Conservation (phyloP, 2,888 invertebrate species). For the Physocephala rufipes region DNA sequence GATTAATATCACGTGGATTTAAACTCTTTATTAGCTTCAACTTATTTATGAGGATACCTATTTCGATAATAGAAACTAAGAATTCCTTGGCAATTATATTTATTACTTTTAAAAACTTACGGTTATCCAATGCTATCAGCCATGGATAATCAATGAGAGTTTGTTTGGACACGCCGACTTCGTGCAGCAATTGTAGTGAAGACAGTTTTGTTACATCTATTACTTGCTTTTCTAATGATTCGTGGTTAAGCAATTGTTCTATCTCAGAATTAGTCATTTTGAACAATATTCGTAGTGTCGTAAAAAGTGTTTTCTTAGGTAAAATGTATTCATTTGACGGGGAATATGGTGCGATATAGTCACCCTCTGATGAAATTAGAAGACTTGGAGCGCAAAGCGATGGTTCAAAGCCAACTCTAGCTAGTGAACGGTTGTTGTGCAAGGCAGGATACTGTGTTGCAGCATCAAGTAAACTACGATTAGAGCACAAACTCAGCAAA, state of each 20-base stretch:
- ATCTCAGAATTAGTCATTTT: slow-evolving; percentile 49
- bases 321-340: slow-evolving; percentile 48
- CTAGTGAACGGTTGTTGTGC: not conserved
- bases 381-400: slow-evolving; percentile 2
- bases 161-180: slow-evolving; percentile 53
- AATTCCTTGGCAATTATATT: slow-evolving; percentile 2
- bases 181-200: slow-evolving; percentile 49
- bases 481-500: not conserved
- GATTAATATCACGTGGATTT: slow-evolving; percentile 64
- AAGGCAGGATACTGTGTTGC: slow-evolving; percentile 33
- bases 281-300: slow-evolving; percentile 49
- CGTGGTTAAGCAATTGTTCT: slow-evolving; percentile 52
- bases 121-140: slow-evolving; percentile 55
- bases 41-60: slow-evolving; percentile 61
- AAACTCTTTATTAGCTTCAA: slow-evolving; percentile 64
- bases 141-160: slow-evolving; percentile 62
- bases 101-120: slow-evolving; percentile 46
- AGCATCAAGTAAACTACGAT: not conserved
- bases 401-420: slow-evolving; percentile 9
- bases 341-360: slow-evolving; percentile 55
- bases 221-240: slow-evolving; percentile 50
- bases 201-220: slow-evolving; percentile 46
- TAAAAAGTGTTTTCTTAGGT: slow-evolving; percentile 41
- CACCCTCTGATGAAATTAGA: slow-evolving; percentile 45
- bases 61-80: not conserved